Base-by-base conservation (phyloP, 2,888 invertebrate genomes). In the Athripsodes cinereus region DNA sequence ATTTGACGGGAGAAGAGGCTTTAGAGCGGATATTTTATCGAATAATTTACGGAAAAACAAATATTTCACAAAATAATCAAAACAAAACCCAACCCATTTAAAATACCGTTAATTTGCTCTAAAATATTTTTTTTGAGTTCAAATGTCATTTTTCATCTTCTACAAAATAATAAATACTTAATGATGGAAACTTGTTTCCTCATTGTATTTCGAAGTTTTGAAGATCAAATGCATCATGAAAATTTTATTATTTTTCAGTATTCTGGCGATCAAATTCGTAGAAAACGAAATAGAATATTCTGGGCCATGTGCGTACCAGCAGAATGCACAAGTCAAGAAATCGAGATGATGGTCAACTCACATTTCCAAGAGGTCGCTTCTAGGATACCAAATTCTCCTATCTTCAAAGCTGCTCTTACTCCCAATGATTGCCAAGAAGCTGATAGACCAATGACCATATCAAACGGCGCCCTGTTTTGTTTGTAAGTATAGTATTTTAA, bases 241-340 rank as follows among this genome's bases (percentile, higher is more conserved):
- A n/a, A n/a, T 51, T 56, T 35, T 22, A 22, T 20, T 19, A 34
- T n/a, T 34, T 53, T 35, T 2, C 52, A 65, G 65, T 61, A 62
- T 67, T 53, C 66, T 65, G 55, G 67, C 67, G 58, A 72, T 72
- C 1, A 69, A 66, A 1, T 70, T 72, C 65, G 67, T 67, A 47
- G 72, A 73, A 16, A 72, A 72, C 1, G 67, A 72, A 16, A 76
- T 74, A 67, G 71, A 64, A 59, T 82, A 53, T 75, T 78, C 57
- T 81, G 80, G 81, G 82, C 81, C 0, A 72, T 76, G 1, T 83
- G 83, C 64, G 76, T 79, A 13, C 83, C 83, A 0, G 71, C 71
- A 0, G 69, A 72, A 0, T 83, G 83, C 64, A 66, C 67, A 1
- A 67, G 73, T 0, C 53, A 62, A 1, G 71, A 72, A 21, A 62